phyloP scores from a whole-genome alignment of 2,888 invertebrate species.

The Biston betularia region DNA sequence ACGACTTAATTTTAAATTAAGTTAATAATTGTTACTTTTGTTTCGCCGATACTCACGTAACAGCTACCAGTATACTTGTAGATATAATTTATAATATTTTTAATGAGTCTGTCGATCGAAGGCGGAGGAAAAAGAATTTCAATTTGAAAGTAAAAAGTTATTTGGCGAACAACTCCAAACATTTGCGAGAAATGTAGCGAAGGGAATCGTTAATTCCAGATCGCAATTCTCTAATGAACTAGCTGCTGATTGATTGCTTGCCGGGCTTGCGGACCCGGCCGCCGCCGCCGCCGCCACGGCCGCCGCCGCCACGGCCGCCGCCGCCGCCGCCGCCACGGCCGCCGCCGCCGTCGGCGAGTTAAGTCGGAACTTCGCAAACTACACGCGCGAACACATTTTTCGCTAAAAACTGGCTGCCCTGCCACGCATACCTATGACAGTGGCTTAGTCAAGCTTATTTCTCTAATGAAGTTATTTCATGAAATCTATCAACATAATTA shows the following conservation, averaged over 20 bases:
- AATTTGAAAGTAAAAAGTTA: background rate
- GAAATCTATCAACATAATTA: too few species aligned
- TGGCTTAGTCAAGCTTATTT: too few species aligned
- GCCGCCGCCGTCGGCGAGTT: too few species aligned
- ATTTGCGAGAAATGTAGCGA: conserved; percentile 8
- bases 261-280: background rate
- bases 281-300: background rate
- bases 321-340: too few species aligned
- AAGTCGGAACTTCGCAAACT: background rate
- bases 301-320: background rate
- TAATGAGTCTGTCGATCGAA: too few species aligned
- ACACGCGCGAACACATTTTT: background rate
- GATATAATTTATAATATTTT: background rate
- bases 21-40: too few species aligned
- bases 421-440: too few species aligned
- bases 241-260: conserved; percentile 48
- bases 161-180: conserved; percentile 1
- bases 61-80: background rate
- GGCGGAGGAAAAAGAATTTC: conserved; percentile 2
- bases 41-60: too few species aligned
- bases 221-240: conserved; percentile 47
- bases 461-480: too few species aligned
- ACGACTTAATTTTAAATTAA: too few species aligned
- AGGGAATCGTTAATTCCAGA: conserved; percentile 30
- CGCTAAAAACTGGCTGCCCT: too few species aligned